Evolutionary conservation across 2,797 vertebrate species (phyloP).

Genomic region (Amniataba percoides): DNA sequence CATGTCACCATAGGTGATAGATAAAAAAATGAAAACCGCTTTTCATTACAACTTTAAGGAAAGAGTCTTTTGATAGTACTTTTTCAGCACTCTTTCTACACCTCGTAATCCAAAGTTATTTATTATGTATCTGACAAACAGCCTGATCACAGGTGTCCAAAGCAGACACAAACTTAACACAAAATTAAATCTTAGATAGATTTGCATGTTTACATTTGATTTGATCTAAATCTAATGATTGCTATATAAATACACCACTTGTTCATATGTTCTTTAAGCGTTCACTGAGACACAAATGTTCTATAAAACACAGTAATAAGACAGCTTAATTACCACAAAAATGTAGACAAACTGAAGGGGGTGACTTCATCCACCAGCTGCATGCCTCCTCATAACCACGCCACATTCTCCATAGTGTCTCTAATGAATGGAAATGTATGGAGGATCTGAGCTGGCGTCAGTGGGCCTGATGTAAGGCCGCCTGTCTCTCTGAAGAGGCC

Average conservation of each 20-base stretch:
- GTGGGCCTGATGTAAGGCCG: constrained; percentile 27
- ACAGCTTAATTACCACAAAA: neutral
- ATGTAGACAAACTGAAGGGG: constrained; percentile 11
- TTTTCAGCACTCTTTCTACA: no score
- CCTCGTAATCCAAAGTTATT: no score
- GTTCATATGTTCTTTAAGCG: neutral
- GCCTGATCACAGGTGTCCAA: no score
- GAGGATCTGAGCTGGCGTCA: constrained; percentile 58
- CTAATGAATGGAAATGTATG: constrained; percentile 79
- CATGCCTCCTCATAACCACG: constrained; percentile 39
- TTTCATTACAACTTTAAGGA: no score
- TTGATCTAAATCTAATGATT: neutral
- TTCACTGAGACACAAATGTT: neutral
- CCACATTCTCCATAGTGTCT: constrained; percentile 66
- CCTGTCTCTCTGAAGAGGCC: constrained; percentile 45
- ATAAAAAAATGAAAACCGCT: no score
- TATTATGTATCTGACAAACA: no score
- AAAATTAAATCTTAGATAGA: no score
- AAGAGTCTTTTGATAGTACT: no score
- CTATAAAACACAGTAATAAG: neutral
- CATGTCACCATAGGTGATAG: no score
- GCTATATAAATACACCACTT: no score
- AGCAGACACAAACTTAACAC: no score
- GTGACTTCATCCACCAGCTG: constrained; percentile 4
- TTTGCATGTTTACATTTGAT: neutral